Evolutionary conservation across 2,113 vertebrate species (phyloP), one percentile per base, ranked within the genome.

Genomic region (Uria aalge): DNA sequence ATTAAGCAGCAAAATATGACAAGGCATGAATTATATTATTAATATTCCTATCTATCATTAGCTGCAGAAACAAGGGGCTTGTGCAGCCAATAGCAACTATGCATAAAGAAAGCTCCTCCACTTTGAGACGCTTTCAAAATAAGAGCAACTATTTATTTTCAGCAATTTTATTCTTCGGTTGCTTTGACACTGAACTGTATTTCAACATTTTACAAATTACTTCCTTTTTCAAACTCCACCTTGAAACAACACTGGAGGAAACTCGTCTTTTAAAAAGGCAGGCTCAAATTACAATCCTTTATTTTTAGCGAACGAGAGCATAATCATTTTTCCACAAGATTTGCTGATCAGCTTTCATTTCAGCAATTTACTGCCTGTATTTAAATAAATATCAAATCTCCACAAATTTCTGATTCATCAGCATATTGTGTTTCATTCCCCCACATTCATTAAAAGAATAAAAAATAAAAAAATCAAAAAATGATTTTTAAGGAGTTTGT

Each of bases 1-100:
- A 97, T 92, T 96, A 94, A 96, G 90, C 82, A 67, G 93, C 82
- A 55, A 95, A 91, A 90, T 90, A 95, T 75, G 94, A 85, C 88
- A 59, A 78, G 90, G 84, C 48, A 30, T 47, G 91, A 97, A 64
- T 94, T 87, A 5, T 40, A 52, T 85, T 85, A 89, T 88, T 91
- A 82, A 85, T 96, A 71, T 75, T 95, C 92, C 91, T 82, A 82
- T 87, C 87, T 73, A 45, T 76, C 76, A 38, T 40, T 32, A 68
- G 76, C 72, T 11, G 2, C 79, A 86, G 89, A 93, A 88, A 71
- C 19, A 3, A 85, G 76, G 41, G 74, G 3, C 41, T 82, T 62
- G 62, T 34, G 68, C 48, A 85, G 53, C 90, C 88, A 96, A 69
- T 47, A 59, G 83, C 36, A 86, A 64, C 53, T 40, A n/a, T 2